Conservation (phyloP, 2,888 invertebrate genomes). For the Proisotoma minuta region DNA sequence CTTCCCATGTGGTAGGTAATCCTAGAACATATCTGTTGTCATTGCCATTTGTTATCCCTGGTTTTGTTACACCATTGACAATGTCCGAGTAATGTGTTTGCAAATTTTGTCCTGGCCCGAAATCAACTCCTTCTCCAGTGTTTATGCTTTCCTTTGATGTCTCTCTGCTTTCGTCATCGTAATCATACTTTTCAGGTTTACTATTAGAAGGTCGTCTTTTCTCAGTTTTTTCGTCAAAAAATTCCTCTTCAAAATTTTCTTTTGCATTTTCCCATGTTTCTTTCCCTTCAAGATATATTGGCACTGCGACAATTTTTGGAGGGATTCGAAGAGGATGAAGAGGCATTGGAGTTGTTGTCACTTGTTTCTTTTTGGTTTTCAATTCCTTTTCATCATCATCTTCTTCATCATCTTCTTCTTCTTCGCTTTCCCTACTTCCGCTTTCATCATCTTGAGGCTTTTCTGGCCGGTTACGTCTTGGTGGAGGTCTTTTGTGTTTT, state of each 20-base stretch:
- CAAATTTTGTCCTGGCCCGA: slow-evolving; percentile 1
- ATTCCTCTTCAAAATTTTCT: slow-evolving; percentile 10
- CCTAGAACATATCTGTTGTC: slow-evolving; percentile 6
- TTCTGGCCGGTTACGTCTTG: neutral
- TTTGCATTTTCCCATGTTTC: slow-evolving; percentile 3
- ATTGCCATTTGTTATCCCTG: neutral
- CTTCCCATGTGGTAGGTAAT: slow-evolving; percentile 4
- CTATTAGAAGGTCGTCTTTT: neutral
- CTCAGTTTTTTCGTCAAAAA: neutral
- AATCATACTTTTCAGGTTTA: slow-evolving; percentile 7
- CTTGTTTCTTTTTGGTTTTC: neutral
- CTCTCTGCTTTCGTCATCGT: slow-evolving; percentile 17
- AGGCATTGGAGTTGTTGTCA: neutral
- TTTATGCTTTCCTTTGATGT: neutral
- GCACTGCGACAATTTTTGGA: neutral
- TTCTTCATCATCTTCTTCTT: slow-evolving; percentile 16
- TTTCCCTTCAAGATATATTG: slow-evolving; percentile 1
- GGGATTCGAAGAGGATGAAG: neutral
- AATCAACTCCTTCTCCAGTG: neutral
- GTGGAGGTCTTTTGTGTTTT: neutral
- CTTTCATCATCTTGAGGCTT: slow-evolving; percentile 7
- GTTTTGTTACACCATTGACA: neutral
- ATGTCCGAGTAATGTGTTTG: slow-evolving; percentile 2
- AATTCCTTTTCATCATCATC: slow-evolving; percentile 5
- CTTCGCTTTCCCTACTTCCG: no score